Percentiles rank a stretch among this genome's conserved stretches.
These are phyloP conservation scores for Allobates femoralis DNA, from an alignment of 2,797 vertebrate genomes.

Conservation along the genomic window DNA sequence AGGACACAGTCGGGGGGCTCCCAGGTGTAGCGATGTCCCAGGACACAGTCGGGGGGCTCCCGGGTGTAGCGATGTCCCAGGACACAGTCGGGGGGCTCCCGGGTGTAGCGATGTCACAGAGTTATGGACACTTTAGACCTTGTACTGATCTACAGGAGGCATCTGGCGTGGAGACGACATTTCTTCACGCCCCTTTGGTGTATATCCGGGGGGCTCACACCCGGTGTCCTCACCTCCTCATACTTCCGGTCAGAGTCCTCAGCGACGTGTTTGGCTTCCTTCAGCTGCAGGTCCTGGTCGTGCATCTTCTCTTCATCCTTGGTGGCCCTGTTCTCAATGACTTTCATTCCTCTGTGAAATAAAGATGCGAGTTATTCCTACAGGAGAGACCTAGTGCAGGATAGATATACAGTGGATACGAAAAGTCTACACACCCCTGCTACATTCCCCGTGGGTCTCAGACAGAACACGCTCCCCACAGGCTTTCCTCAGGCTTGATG, in stretches of 20 bases:
- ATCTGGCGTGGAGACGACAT: too few species aligned
- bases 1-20: neutral
- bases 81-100: neutral
- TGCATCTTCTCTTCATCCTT: conserved; percentile 99
- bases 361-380: neutral
- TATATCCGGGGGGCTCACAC: too few species aligned
- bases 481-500: too few species aligned
- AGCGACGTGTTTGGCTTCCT: conserved; percentile 96
- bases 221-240: conserved; percentile 82
- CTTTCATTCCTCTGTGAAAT: conserved; percentile 92
- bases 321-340: conserved; percentile 94
- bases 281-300: conserved; percentile 97
- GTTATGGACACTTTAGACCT: too few species aligned
- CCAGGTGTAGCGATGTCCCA: neutral
- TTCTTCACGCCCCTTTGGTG: too few species aligned
- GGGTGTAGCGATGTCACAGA: neutral
- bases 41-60: neutral
- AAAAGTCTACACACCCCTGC: too few species aligned
- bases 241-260: conserved; percentile 98
- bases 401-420: too few species aligned
- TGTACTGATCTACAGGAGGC: too few species aligned
- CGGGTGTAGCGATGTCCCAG: too few species aligned
- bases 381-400: neutral
- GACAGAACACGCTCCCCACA: too few species aligned
- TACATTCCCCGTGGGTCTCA: too few species aligned